Base-by-base conservation (phyloP, 2,113 vertebrate species). In the Scomber scombrus region DNA sequence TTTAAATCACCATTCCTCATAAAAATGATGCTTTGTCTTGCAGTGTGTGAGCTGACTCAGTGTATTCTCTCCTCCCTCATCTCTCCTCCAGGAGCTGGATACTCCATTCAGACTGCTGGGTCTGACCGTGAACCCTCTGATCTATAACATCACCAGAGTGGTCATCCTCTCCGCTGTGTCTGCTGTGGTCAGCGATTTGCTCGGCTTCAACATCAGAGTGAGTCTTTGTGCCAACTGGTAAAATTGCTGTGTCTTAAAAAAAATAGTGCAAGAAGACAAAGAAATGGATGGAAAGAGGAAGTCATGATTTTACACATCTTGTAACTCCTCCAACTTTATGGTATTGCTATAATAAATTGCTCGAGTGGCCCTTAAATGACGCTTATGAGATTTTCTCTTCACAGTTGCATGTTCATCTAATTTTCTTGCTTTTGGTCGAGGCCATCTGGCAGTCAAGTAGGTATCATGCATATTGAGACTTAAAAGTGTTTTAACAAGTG, bases 161-260 rank as follows among this genome's bases (percentile, higher is more conserved):
- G 97, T 99, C 52, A 99, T 99, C 85, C 95, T 99, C 79, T 99
- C 98, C 13, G 98, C 97, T 5, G 95, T 99, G 84, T 99, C 98
- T 0, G 98, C 97, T 11, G 97, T 98, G 58, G 93, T 99, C 92
- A 99, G 98, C 56, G 98, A 99, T 88, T 95, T 99, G 80, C 93
- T 99, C 0, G 98, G 98, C 71, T 99, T 99, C 94, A 99, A 99
- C 82, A 98, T 99, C 91, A 95, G 98, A 84, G 98, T 99, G 76
- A 96, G 97, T 95, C 51, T 46, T 4, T 47, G 12, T 19, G 26
- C 18, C n/a, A 9, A 54, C 14, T 26, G 12, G 12, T 11, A 4
- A 57, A n/a, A 49, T 31, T 12, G 18, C 51, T 45, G 5, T 13
- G n/a, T 8, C 14, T 31, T 3, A 6, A 14, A 8, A 8, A 26